Evolutionary conservation across 2,797 vertebrate species (phyloP), one percentile per base, ranked within the genome.

Genomic region (Antrozous pallidus): DNA sequence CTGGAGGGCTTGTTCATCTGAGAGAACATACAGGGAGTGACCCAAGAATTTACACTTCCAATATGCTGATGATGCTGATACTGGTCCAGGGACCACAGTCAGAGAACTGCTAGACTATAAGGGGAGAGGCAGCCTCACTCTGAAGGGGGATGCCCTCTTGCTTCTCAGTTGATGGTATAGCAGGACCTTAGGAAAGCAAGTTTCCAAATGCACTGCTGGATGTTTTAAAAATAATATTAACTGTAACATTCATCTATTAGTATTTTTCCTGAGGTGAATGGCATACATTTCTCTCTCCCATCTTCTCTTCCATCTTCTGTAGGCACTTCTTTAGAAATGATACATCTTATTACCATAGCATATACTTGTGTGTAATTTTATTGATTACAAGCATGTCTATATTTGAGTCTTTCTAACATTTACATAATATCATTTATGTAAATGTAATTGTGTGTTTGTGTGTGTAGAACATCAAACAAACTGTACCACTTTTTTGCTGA

Each of bases 351-450:
- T 96, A 96, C 65, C 86, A 95, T 94, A 96, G 81, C 95, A 98
- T 96, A 89, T 95, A 31, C 45, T 93, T 69, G 51, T 97, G 95
- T 97, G 86, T 97, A 98, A 97, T 97, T 47, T 67, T 94, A 96
- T 96, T 98, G 96, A 96, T 79, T 61, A 86, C 18, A 79, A 70
- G 14, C 33, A 49, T 71, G 88, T 97, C 94, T 92, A 36, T 61
- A 63, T 94, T 96, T 87, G 20, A 0, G 78, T 94, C 6, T 86
- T 89, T 89, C 49, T 91, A 70, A 88, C 16, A 83, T 28, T 61
- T 65, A 71, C 8, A 78, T 58, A 77, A 80, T 58, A 74, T 91
- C 6, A 86, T 61, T 92, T 88, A 31, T 61, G 26, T 61, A 61
- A 61, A 61, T 61, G 28, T 80, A 47, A 63, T 78, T 73, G 5